Conservation (phyloP, 2,113 vertebrate species). For the Chaenocephalus aceratus region DNA sequence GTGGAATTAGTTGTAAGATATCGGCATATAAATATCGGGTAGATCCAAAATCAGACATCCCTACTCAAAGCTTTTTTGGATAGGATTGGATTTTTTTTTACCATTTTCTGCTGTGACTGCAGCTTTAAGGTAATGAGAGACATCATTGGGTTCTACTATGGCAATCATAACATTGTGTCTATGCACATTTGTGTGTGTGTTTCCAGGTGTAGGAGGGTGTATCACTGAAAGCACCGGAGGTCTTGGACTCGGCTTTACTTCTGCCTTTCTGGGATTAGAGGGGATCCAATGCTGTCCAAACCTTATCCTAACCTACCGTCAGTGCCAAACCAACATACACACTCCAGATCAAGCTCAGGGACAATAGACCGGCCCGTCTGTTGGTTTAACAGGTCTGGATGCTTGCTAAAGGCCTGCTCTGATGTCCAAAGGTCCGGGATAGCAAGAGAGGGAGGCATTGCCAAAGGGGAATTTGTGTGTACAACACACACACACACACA, state of each 20-base stretch:
- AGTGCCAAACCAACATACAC: slow-evolving; percentile 78
- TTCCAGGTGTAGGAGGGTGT: slow-evolving; percentile 63
- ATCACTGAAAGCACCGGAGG: slow-evolving; percentile 53
- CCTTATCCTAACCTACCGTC: slow-evolving; percentile 70
- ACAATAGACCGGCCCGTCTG: slow-evolving; percentile 75
- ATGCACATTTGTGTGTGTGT: slow-evolving; percentile 4
- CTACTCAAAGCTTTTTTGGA: background rate
- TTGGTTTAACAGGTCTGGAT: slow-evolving; percentile 77
- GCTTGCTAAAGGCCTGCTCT: slow-evolving; percentile 67
- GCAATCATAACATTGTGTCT: slow-evolving; percentile 17
- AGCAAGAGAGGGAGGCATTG: slow-evolving; percentile 32
- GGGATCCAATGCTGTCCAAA: slow-evolving; percentile 78
- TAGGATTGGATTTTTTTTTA: background rate
- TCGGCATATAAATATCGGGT: too few species aligned
- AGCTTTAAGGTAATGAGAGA: slow-evolving; percentile 1
- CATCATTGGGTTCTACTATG: background rate
- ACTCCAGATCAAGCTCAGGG: slow-evolving; percentile 67
- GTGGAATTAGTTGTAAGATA: too few species aligned
- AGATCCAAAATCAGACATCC: too few species aligned
- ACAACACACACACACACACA: slow-evolving; percentile 23
- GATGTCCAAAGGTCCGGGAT: slow-evolving; percentile 62
- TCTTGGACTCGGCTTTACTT: slow-evolving; percentile 57
- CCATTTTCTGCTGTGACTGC: background rate
- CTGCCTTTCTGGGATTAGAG: slow-evolving; percentile 77
- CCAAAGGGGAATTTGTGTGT: slow-evolving; percentile 55